Evolutionary conservation across 1,140 invertebrate genomes (phyloP).

Genomic region (Armadillidium nasatum): DNA sequence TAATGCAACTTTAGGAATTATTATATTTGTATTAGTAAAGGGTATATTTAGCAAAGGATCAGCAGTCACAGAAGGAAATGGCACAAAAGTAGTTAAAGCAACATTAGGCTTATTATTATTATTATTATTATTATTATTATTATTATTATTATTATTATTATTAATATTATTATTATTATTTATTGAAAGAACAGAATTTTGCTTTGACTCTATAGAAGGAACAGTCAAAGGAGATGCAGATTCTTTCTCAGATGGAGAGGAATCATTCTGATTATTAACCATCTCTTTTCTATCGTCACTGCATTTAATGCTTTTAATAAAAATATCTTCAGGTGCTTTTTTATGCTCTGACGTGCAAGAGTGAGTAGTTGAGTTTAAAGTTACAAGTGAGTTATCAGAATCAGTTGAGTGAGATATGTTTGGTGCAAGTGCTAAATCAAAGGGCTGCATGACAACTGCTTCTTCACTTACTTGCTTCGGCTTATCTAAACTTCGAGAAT

Average conservation of each 20-base stretch:
- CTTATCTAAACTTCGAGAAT: slow-evolving; percentile 36
- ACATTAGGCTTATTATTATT: slow-evolving; percentile 6
- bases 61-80: not conserved
- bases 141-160: slow-evolving; percentile 17
- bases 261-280: slow-evolving; percentile 12
- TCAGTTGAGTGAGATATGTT: slow-evolving; percentile 25
- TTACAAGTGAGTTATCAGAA: slow-evolving; percentile 22
- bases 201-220: slow-evolving; percentile 21
- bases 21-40: not conserved
- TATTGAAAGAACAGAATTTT: slow-evolving; percentile 9
- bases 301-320: slow-evolving; percentile 16
- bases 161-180: slow-evolving; percentile 17
- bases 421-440: slow-evolving; percentile 32
- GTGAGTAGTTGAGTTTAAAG: slow-evolving; percentile 28
- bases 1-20: not conserved
- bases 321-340: slow-evolving; percentile 23
- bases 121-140: slow-evolving; percentile 16
- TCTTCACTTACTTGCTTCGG: slow-evolving; percentile 43
- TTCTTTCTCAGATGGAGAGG: slow-evolving; percentile 16
- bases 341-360: slow-evolving; percentile 25
- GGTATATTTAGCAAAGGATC: slow-evolving; percentile 3
- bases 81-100: slow-evolving; percentile 7
- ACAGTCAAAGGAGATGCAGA: slow-evolving; percentile 10
- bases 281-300: slow-evolving; percentile 4
- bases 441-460: slow-evolving; percentile 29